Evolutionary conservation across 2,113 vertebrate genomes (phyloP), one percentile per base, ranked within the genome.

Genomic region (Tonatia bakeri): DNA sequence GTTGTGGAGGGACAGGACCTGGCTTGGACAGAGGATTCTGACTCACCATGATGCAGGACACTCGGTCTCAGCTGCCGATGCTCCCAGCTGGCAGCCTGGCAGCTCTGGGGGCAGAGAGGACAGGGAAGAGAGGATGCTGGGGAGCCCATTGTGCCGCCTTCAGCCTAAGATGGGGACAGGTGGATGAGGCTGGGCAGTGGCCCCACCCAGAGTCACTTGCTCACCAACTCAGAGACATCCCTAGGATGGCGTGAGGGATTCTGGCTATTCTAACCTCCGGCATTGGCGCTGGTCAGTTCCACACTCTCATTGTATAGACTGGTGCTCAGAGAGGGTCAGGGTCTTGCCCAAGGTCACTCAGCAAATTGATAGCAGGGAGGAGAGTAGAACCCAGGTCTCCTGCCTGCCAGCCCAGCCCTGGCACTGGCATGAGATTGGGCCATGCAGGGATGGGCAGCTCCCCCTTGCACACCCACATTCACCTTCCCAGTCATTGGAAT

Each of bases 401-500:
- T 67, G 75, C 47, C 56, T 22, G 6, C 13, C 86, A 47, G 70
- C 64, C 45, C 70, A 52, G 38, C 69, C 54, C 56, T 36, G 40
- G 73, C 59, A 17, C 28, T n/a, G 20, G 8, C 76, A 54, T 38
- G 73, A 92, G 67, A 6, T 72, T 19, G 61, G 72, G 15, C 47
- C 76, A 24, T 5, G 14, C 2, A 0, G 47, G 59, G 28, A 16
- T 17, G 8, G 38, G 43, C 45, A 2, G 43, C 69, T 50, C 45
- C 73, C 20, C 52, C 22, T 67, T 5, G 64, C 20, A 33, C 0
- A 0, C 33, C 65, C 77, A 93, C 36, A 36, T 10, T 95, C 95
- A 94, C 97, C 97, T 97, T 95, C 79, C 56, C 50, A 31, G 96
- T 81, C 96, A 95, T 97, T 97, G 95, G 93, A 26, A 90, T 92